Percentiles rank a stretch among this genome's conserved stretches.
These are phyloP conservation scores for Sinonovacula constricta DNA, from an alignment of 1,140 invertebrate species.

Conservation along the genomic window DNA sequence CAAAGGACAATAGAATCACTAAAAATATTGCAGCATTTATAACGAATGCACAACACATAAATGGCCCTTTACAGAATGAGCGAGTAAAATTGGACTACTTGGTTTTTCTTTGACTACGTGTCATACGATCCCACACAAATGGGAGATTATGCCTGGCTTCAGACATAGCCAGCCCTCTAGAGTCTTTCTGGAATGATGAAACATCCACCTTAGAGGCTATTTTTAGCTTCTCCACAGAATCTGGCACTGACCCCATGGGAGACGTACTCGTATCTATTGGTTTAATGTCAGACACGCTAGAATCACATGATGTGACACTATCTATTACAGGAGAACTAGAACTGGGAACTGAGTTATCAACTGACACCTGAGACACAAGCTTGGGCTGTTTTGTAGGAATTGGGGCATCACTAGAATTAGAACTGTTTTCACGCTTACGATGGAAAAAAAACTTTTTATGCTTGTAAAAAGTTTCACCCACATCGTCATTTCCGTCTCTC, in stretches of 20 bases:
- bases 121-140: constrained; percentile 70
- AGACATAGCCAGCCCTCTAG: constrained; percentile 28
- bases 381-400: constrained; percentile 35
- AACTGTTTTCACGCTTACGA: constrained; percentile 53
- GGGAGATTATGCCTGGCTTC: constrained; percentile 67
- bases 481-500: constrained; percentile 29
- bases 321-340: background rate
- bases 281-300: background rate
- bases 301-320: constrained; percentile 14
- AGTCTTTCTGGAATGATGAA: no score
- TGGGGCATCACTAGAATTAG: background rate
- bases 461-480: constrained; percentile 61
- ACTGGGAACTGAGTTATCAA: constrained; percentile 31
- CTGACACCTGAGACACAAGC: constrained; percentile 3
- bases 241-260: background rate
- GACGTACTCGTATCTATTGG: constrained; percentile 3
- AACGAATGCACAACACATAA: no score
- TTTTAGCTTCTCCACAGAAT: background rate
- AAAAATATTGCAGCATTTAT: no score
- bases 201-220: no score
- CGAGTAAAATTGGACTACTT: no score
- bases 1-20: no score
- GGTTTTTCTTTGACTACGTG: constrained; percentile 59
- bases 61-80: no score
- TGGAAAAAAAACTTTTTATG: constrained; percentile 71